Evolutionary conservation across 2,113 vertebrate species (phyloP).

Genomic region (Engystomops pustulosus): DNA sequence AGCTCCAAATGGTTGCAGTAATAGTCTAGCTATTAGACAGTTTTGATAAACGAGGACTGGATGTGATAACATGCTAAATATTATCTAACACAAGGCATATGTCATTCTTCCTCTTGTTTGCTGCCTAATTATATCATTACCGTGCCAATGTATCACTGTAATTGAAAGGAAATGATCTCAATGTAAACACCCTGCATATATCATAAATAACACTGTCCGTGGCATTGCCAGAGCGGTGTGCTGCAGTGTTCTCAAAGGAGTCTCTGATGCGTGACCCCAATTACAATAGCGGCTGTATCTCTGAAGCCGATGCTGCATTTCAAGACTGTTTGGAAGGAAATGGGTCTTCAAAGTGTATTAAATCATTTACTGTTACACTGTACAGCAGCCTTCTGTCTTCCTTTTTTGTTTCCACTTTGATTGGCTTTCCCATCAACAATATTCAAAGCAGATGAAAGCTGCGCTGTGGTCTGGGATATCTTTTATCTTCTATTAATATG

Average conservation of each 20-base stretch:
- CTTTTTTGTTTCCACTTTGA: constrained; percentile 40
- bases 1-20: no score
- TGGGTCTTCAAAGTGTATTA: constrained; percentile 30
- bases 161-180: neutral
- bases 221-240: neutral
- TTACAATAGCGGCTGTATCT: constrained; percentile 16
- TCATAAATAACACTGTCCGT: neutral
- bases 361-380: constrained; percentile 11
- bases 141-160: neutral
- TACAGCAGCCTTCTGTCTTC: constrained; percentile 18
- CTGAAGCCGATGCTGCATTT: neutral
- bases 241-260: neutral
- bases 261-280: constrained; percentile 14
- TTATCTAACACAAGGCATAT: neutral
- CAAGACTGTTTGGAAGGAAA: constrained; percentile 16
- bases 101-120: neutral
- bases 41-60: neutral
- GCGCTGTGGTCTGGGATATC: constrained; percentile 53
- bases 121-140: neutral
- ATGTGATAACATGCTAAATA: neutral
- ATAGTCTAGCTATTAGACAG: no score
- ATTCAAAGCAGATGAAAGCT: constrained; percentile 54
- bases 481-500: constrained; percentile 60
- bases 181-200: neutral
- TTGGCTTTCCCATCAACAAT: constrained; percentile 42